These are phyloP conservation scores for Tamias sibiricus DNA, from an alignment of 2,113 vertebrate genomes.

Conservation along the genomic window DNA sequence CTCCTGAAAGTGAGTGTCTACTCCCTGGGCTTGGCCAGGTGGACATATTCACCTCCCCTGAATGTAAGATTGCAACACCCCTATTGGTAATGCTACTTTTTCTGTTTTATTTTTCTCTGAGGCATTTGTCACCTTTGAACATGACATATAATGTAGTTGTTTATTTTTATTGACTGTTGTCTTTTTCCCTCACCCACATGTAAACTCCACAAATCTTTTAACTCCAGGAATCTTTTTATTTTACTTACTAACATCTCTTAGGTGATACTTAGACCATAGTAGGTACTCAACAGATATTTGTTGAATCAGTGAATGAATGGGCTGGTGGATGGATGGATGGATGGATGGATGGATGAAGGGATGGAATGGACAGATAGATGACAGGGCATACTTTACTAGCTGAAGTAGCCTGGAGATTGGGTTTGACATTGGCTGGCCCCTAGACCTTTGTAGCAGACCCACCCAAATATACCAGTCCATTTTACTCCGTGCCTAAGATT, in stretches of 20 bases:
- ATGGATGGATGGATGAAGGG: neutral
- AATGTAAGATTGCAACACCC: fast-evolving
- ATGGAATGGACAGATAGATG: neutral
- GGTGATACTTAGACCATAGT: neutral
- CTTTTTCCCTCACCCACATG: neutral
- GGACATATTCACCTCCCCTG: fast-evolving
- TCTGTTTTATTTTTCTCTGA: neutral
- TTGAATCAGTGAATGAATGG: neutral
- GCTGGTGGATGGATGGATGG: no score
- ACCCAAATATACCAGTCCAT: fast-evolving
- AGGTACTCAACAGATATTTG: neutral
- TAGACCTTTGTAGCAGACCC: neutral
- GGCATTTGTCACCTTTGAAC: neutral
- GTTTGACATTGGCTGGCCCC: neutral
- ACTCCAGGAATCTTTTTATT: neutral
- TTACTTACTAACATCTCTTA: neutral
- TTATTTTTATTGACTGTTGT: neutral
- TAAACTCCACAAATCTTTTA: neutral
- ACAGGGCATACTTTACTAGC: neutral
- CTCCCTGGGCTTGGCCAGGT: neutral
- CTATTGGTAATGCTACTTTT: neutral
- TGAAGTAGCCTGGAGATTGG: neutral
- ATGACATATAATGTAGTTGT: neutral
- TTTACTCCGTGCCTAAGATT: neutral
- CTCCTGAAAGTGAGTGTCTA: constrained; percentile 89